Conservation (phyloP, 2,888 invertebrate species). For the Drosophila paranaensis region DNA sequence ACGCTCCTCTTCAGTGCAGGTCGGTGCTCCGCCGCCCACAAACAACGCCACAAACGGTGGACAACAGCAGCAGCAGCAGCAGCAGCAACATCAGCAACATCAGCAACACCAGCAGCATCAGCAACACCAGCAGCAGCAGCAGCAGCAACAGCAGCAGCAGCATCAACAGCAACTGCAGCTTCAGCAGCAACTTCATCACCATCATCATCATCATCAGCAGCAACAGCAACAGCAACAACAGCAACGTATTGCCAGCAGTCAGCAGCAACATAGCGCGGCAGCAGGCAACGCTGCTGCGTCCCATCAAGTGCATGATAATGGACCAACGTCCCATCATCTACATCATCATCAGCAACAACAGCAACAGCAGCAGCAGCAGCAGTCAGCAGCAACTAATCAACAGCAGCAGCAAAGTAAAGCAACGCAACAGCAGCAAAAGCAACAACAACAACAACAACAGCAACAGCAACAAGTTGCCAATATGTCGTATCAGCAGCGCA, state of each 20-base stretch:
- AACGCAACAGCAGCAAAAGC: conserved; percentile 55
- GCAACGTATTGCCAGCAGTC: conserved; percentile 67
- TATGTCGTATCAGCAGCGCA: conserved; percentile 84
- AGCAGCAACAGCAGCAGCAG: conserved; percentile 49
- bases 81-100: conserved; percentile 65
- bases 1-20: conserved; percentile 85
- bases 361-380: conserved; percentile 58
- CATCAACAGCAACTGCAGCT: conserved; percentile 42
- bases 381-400: conserved; percentile 64
- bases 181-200: conserved; percentile 48
- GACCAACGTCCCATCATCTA: conserved; percentile 76
- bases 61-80: conserved; percentile 78
- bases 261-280: conserved; percentile 61
- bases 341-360: conserved; percentile 65
- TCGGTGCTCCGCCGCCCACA: conserved; percentile 85
- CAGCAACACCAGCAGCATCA: conserved; percentile 52
- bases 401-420: conserved; percentile 67
- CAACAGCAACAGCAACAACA: conserved; percentile 52
- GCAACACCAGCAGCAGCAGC: conserved; percentile 39
- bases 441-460: conserved; percentile 69
- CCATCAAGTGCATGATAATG: conserved; percentile 76
- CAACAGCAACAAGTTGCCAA: conserved; percentile 78
- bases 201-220: conserved; percentile 63
- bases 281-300: conserved; percentile 61
- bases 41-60: conserved; percentile 80